Evolutionary conservation across 2,113 vertebrate genomes (phyloP).

Genomic region (Varanus komodoensis): DNA sequence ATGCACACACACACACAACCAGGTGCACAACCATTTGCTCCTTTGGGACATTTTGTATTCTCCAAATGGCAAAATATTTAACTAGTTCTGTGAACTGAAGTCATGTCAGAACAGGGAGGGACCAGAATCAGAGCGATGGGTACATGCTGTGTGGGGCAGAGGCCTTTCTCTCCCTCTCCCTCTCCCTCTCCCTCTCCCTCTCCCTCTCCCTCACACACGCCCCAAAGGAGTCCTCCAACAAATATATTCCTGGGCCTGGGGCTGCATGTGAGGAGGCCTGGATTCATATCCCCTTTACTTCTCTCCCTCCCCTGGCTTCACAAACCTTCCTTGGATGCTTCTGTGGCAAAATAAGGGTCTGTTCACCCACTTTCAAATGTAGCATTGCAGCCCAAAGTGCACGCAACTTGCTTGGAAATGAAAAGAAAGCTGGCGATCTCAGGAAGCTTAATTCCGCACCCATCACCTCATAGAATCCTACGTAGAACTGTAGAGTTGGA

Average conservation of each 20-base stretch:
- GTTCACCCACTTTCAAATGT: neutral
- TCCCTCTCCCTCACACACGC: neutral
- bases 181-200: no score
- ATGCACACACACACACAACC: no score
- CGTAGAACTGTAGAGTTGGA: no score
- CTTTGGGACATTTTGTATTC: neutral
- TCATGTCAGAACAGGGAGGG: neutral
- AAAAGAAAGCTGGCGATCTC: neutral
- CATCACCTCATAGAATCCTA: neutral
- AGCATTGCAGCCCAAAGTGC: neutral
- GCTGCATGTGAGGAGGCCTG: no score
- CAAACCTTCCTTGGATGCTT: no score
- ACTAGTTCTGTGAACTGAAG: neutral
- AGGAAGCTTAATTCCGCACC: neutral
- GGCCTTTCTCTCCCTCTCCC: neutral
- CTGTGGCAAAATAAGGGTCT: neutral
- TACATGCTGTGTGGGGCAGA: no score
- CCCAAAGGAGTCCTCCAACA: no score
- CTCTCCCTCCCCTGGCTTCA: no score
- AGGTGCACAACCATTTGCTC: neutral
- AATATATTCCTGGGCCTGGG: no score
- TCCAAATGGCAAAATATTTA: neutral
- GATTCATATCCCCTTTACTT: no score
- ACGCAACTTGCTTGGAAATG: neutral
- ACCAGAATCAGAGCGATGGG: neutral